phyloP scores from a whole-genome alignment of 2,888 invertebrate species.

The Oasisia sp. region DNA sequence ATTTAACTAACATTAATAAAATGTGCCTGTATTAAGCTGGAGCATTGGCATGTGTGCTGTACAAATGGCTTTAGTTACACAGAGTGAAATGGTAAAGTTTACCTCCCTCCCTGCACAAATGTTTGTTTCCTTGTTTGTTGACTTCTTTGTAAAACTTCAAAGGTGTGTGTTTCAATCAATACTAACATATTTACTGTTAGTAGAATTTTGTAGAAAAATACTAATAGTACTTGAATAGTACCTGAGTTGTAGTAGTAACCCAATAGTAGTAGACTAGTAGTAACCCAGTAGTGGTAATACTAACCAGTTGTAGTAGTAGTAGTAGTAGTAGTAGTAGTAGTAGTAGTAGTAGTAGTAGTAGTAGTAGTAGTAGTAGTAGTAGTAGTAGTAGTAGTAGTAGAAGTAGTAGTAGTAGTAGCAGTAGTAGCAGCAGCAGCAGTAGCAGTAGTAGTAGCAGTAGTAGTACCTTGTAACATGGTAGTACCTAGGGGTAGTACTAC shows the following conservation, averaged over 20 bases:
- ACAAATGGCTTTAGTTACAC: background rate
- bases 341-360: no score
- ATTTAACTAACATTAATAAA: background rate
- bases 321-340: background rate
- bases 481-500: no score
- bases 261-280: background rate
- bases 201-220: background rate
- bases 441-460: constrained; percentile 30
- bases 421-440: background rate
- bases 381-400: background rate
- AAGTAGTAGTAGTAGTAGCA: constrained; percentile 24
- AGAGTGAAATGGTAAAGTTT: background rate
- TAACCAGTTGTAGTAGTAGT: constrained; percentile 27
- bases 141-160: background rate
- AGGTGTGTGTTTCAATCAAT: background rate
- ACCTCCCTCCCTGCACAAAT: background rate
- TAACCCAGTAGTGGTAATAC: background rate
- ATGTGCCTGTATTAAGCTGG: background rate
- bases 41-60: background rate
- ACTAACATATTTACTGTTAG: background rate
- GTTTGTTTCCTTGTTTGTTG: background rate
- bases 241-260: constrained; percentile 24
- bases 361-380: no score
- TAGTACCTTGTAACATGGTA: background rate
- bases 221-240: background rate